Evolutionary conservation across 2,888 invertebrate species (phyloP), one percentile per base, ranked within the genome.

Genomic region (Galerucella nymphaeae): DNA sequence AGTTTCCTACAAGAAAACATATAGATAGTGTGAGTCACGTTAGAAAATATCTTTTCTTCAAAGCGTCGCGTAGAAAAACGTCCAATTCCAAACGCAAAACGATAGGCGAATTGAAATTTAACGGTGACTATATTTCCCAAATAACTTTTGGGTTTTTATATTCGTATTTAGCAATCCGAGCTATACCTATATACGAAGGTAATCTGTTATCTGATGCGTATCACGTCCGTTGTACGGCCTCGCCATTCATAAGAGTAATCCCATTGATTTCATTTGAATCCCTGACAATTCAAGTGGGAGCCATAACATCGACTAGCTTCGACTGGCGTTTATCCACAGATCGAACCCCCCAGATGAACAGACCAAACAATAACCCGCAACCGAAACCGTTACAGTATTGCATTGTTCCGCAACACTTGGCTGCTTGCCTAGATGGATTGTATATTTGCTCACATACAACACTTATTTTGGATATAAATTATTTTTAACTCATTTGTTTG

Each of bases 211-310:
- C 41, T n/a, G 14, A 70, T 70, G 63, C 70, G 20, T 30, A 48
- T 55, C 70, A 70, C 66, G 65, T 58, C 59, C 61, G 42, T 14
- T 63, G 57, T 66, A 18, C 66, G 45, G 71, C 69, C 63, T 64
- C 62, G 38, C 50, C 61, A 42, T 72, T 72, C 70, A 66, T 67
- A 76, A 79, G 72, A 74, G 76, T 75, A 77, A 78, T 77, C 76
- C 74, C 75, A 79, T 76, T 78, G 79, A 79, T 78, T 77, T 71
- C 75, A 78, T 78, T 76, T 75, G 77, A 76, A 77, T 78, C 74
- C 70, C 64, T 58, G 73, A 76, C 76, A 76, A 78, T 79, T 78
- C 79, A 78, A 78, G 77, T 71, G 76, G 74, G 73, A 74, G 69
- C 66, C 61, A 68, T 62, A 63, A 70, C 20, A 55, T 70, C 63